These are phyloP conservation scores for Polydrusus cervinus DNA, from an alignment of 2,888 invertebrate genomes.

Conservation along the genomic window DNA sequence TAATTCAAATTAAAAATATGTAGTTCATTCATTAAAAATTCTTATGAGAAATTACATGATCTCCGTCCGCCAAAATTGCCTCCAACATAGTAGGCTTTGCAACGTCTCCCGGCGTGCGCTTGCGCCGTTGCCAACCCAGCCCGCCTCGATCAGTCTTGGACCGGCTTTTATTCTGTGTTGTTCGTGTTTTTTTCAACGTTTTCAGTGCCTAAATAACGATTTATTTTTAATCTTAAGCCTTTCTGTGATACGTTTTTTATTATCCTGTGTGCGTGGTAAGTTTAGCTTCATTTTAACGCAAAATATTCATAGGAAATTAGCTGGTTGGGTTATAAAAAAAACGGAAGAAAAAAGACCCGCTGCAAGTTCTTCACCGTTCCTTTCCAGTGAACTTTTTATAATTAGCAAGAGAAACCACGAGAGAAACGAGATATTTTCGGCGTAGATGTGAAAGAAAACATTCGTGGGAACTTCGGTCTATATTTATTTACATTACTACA, in stretches of 20 bases:
- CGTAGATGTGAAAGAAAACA: conserved; percentile 27
- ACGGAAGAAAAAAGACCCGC: conserved; percentile 22
- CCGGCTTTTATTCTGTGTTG: conserved; percentile 63
- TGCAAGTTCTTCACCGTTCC: conserved; percentile 32
- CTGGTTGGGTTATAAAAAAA: conserved; percentile 20
- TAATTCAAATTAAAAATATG: conserved; percentile 12
- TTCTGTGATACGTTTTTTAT: conserved; percentile 60
- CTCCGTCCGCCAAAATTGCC: conserved; percentile 21
- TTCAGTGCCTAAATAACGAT: conserved; percentile 59
- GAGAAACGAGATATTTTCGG: conserved; percentile 38
- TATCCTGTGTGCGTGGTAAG: conserved; percentile 38
- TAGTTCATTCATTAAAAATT: conserved; percentile 12
- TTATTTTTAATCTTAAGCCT: conserved; percentile 57
- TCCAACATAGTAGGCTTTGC: conserved; percentile 43
- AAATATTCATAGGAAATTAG: not conserved
- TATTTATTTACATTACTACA: conserved; percentile 28
- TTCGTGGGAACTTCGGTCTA: conserved; percentile 26
- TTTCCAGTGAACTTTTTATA: conserved; percentile 37
- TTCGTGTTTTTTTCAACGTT: conserved; percentile 58
- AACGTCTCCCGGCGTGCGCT: conserved; percentile 53
- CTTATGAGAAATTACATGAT: not conserved
- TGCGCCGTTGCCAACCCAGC: conserved; percentile 61
- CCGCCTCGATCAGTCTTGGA: conserved; percentile 63
- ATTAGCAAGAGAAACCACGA: conserved; percentile 33
- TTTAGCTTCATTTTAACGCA: conserved; percentile 10